Base-by-base conservation (phyloP, 2,888 invertebrate species). In the Cosmorhoe ocellata region DNA sequence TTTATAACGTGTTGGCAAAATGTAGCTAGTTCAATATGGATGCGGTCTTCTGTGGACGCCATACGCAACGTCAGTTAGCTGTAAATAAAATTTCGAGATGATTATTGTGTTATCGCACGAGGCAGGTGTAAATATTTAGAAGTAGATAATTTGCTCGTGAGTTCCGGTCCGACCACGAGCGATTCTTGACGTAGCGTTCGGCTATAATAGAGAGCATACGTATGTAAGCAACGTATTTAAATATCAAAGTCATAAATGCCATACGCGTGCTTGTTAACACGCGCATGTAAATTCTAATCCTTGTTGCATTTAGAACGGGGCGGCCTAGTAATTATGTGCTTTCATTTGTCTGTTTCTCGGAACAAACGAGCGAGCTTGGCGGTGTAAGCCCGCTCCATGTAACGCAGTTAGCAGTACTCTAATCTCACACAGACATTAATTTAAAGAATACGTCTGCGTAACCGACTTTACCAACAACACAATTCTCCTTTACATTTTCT, bases 321-420 rank as follows among this genome's bases (percentile, higher is more conserved):
- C 80, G 82, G 85, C 86, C 87, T 80, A 89, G 88, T 90, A 89
- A 89, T 89, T 90, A 90, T 84, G 84, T 89, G 84, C 87, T 89
- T 90, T 88, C 89, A 89, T 88, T 88, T 87, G 88, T 87, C 85
- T 87, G 83, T 78, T 83, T 80, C 84, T 81, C 73, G 70, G 81
- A 87, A 89, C 85, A 83, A 88, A 86, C 81, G 87, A 85, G 77
- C 83, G 68, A 74, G 75, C 70, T 73, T 75, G 70, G 71, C 72
- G 75, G 79, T 79, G 81, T 84, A 81, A 84, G 79, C 84, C 73
- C 76, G 83, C 84, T 82, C 81, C 85, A 84, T 89, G 89, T 89
- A 56, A 86, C 87, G 85, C 88, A 89, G 88, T 88, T 87, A 87
- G 86, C 82, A 83, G 81, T 83, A 77, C 86, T 87, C 87, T 89